Evolutionary conservation across 2,797 vertebrate genomes (phyloP).

Genomic region (Chanos chanos): DNA sequence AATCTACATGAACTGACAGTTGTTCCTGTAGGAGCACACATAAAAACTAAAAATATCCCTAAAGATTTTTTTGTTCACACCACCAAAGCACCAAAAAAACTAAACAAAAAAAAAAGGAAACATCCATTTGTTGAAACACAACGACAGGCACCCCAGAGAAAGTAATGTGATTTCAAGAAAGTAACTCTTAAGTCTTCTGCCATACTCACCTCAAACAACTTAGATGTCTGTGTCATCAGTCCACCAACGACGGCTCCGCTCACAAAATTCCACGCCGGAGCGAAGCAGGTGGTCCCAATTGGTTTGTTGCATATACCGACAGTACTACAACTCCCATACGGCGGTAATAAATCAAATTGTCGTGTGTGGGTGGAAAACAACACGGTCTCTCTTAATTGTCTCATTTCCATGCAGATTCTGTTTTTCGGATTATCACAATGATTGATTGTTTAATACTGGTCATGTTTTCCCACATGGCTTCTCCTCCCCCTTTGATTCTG

Average conservation of each 20-base stretch:
- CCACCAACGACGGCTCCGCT: too few species aligned
- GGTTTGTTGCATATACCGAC: slow-evolving; percentile 18
- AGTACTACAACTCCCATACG: slow-evolving; percentile 53
- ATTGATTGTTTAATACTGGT: slow-evolving; percentile 70
- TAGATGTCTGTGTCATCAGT: neutral
- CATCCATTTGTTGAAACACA: too few species aligned
- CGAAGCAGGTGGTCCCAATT: slow-evolving; percentile 35
- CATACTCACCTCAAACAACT: neutral
- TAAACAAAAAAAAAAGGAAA: too few species aligned
- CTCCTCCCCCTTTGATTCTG: slow-evolving; percentile 1
- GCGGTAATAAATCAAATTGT: slow-evolving; percentile 73
- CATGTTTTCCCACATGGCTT: slow-evolving; percentile 53
- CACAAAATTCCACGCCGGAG: too few species aligned
- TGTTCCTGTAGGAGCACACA: too few species aligned
- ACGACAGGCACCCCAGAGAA: too few species aligned
- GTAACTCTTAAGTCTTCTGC: too few species aligned
- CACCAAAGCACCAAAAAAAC: too few species aligned
- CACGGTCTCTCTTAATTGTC: slow-evolving; percentile 59
- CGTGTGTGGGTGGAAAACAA: slow-evolving; percentile 38
- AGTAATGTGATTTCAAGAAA: too few species aligned
- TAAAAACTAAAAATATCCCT: too few species aligned
- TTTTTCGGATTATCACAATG: slow-evolving; percentile 67
- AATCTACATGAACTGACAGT: too few species aligned
- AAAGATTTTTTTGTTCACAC: too few species aligned
- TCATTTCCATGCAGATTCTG: slow-evolving; percentile 66